Evolutionary conservation across 1,140 invertebrate species (phyloP).

Genomic region (Centruroides sculpturatus): DNA sequence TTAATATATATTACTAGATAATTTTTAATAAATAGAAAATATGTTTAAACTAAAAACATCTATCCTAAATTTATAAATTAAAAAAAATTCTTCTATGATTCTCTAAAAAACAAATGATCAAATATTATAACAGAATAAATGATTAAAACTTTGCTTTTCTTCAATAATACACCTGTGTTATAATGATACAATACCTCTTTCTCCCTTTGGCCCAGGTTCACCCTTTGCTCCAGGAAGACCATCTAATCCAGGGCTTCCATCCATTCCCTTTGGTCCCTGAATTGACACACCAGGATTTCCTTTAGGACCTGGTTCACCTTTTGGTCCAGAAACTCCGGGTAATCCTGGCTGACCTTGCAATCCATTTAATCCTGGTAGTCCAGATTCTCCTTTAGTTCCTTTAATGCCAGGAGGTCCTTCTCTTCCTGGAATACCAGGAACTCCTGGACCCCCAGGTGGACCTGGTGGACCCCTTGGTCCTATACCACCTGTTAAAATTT

Average conservation of each 20-base stretch:
- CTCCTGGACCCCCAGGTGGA: constrained; percentile 43
- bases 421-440: constrained; percentile 47
- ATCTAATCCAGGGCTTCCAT: constrained; percentile 27
- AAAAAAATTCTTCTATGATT: too few species aligned
- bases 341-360: constrained; percentile 33
- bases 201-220: constrained; percentile 57
- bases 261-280: constrained; percentile 18
- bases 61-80: too few species aligned
- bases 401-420: constrained; percentile 47
- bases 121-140: too few species aligned
- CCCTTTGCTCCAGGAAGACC: constrained; percentile 64
- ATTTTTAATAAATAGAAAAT: too few species aligned
- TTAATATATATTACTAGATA: too few species aligned
- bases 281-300: constrained; percentile 35
- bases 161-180: too few species aligned
- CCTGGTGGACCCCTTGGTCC: constrained; percentile 56
- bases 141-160: too few species aligned
- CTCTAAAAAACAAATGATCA: too few species aligned
- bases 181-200: constrained; percentile 31
- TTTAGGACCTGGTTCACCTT: constrained; percentile 40
- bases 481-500: constrained; percentile 33
- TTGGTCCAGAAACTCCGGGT: constrained; percentile 28
- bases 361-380: constrained; percentile 30
- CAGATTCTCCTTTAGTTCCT: constrained; percentile 41
- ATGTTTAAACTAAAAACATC: too few species aligned